Evolutionary conservation across 1,140 invertebrate genomes (phyloP).

Genomic region (Zeugodacus cucurbitae): DNA sequence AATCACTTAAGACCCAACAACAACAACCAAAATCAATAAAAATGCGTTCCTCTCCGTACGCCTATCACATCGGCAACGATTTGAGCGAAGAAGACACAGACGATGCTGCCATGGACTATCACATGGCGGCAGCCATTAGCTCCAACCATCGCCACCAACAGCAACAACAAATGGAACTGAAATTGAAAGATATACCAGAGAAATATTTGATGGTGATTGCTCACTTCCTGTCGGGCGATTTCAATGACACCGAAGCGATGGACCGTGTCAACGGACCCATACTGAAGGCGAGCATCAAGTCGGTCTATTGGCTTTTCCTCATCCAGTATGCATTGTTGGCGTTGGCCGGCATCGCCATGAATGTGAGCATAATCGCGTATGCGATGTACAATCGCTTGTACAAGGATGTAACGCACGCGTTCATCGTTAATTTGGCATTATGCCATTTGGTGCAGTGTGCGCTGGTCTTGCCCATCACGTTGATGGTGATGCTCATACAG

Average conservation of each 20-base stretch:
- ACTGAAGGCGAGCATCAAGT: slow-evolving; percentile 66
- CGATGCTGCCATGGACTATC: slow-evolving; percentile 41
- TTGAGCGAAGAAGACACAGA: neutral
- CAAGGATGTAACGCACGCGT: slow-evolving; percentile 74
- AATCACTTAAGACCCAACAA: no score
- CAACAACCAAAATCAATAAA: neutral
- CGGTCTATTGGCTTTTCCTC: slow-evolving; percentile 74
- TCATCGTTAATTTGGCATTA: slow-evolving; percentile 75
- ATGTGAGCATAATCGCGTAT: slow-evolving; percentile 72
- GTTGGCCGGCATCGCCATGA: slow-evolving; percentile 70
- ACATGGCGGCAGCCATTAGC: slow-evolving; percentile 46
- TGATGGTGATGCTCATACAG: slow-evolving; percentile 76
- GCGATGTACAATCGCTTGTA: slow-evolving; percentile 72
- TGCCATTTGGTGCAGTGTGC: slow-evolving; percentile 77
- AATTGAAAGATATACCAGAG: slow-evolving; percentile 57
- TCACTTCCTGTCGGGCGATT: slow-evolving; percentile 54
- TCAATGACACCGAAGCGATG: slow-evolving; percentile 55
- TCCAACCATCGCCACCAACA: slow-evolving; percentile 39
- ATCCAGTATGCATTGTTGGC: slow-evolving; percentile 73
- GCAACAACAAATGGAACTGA: slow-evolving; percentile 45
- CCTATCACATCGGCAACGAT: neutral
- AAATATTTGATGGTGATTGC: slow-evolving; percentile 59
- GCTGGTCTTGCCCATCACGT: slow-evolving; percentile 74
- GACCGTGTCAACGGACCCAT: slow-evolving; percentile 58
- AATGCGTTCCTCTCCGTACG: slow-evolving; percentile 16